Percentiles rank a stretch among this genome's conserved stretches.
Conservation (phyloP, 2,888 invertebrate species). For the Sipha maydis region DNA sequence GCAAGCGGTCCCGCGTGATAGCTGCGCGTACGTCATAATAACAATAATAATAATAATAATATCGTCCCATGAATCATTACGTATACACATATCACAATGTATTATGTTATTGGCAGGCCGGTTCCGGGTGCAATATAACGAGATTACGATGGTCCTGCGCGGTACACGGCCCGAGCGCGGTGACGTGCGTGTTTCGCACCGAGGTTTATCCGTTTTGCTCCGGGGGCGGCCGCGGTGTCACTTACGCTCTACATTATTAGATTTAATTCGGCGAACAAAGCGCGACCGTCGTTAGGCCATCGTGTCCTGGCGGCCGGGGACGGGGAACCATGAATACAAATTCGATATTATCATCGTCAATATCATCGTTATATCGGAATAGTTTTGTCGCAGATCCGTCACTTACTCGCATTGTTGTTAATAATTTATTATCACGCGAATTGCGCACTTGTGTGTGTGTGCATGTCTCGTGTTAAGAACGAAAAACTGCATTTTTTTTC, state of each 20-base stretch:
- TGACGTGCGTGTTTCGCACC: background rate
- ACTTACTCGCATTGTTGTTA: too few relatives aligned
- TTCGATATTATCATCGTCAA: too few relatives aligned
- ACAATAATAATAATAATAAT: conserved; percentile 12
- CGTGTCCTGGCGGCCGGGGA: background rate
- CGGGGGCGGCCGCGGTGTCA: conserved; percentile 20
- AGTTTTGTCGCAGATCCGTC: too few relatives aligned
- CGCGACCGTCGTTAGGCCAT: background rate
- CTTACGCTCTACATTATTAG: conserved; percentile 27
- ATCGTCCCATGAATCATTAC: conserved; percentile 21
- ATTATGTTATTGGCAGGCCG: background rate
- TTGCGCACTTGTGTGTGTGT: too few relatives aligned
- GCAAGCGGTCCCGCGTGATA: conserved; percentile 2
- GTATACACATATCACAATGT: background rate
- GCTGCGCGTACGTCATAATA: conserved; percentile 26
- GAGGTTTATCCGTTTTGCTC: conserved; percentile 28
- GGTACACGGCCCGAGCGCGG: background rate
- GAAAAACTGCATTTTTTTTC: too few relatives aligned
- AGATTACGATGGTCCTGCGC: conserved; percentile 14
- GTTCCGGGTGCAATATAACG: background rate
- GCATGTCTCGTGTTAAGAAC: too few relatives aligned
- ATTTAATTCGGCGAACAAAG: conserved; percentile 11
- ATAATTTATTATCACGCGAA: too few relatives aligned
- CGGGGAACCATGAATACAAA: too few relatives aligned
- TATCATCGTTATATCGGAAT: too few relatives aligned